Evolutionary conservation across 2,113 vertebrate genomes (phyloP).

Genomic region (Larimichthys crocea): DNA sequence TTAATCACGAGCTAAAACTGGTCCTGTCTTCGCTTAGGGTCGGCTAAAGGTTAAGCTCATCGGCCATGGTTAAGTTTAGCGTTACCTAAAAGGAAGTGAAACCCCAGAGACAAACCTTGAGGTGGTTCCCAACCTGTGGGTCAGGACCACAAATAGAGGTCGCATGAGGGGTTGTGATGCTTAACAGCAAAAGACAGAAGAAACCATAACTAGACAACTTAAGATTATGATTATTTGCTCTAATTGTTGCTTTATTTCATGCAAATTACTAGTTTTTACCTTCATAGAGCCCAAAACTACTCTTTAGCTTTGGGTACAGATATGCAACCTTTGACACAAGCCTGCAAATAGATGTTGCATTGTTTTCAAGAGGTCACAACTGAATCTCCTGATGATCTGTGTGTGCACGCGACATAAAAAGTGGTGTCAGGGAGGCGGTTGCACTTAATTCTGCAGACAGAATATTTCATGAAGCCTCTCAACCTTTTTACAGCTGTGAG

Average conservation of each 20-base stretch:
- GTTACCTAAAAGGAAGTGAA: constrained; percentile 22
- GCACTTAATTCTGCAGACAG: not conserved
- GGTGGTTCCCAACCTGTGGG: not conserved
- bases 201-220: no score
- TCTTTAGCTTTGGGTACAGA: not conserved
- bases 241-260: not conserved
- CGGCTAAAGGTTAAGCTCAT: constrained; percentile 11
- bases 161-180: not conserved
- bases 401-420: not conserved
- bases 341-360: constrained; percentile 13
- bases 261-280: not conserved
- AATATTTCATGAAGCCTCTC: not conserved
- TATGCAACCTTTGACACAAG: not conserved
- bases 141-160: constrained; percentile 20
- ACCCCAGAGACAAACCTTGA: not conserved
- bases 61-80: constrained; percentile 24
- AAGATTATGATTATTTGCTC: not conserved
- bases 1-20: constrained; percentile 19
- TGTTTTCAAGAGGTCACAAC: not conserved
- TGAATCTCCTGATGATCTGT: not conserved
- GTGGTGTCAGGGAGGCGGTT: not conserved
- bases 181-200: not conserved
- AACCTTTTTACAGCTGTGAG: not conserved
- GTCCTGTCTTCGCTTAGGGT: constrained; percentile 10
- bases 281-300: not conserved